Evolutionary conservation across 30 jellyfish, hydroid and myxozoan species (phyloP).

Genomic region (Turritopsis rubra): DNA sequence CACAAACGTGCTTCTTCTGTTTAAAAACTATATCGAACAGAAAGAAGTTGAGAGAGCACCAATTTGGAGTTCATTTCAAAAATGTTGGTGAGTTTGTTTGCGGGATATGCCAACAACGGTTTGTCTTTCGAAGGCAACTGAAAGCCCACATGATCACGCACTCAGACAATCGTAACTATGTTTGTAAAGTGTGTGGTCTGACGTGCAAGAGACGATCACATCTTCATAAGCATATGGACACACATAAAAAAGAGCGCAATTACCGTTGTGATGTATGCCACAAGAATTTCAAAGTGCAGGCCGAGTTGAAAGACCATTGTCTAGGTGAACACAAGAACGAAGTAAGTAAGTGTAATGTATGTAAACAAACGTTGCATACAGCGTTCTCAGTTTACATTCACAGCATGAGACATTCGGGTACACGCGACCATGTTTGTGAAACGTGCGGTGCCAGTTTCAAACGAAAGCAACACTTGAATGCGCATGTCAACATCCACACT

Average conservation of each 20-base stretch:
- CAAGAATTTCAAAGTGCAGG: conserved; percentile 35
- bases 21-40: conserved; percentile 19
- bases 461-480: conserved; percentile 28
- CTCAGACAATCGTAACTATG: conserved; percentile 26
- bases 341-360: conserved; percentile 21
- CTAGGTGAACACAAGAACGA: conserved; percentile 23
- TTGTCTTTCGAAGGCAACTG: conserved; percentile 30
- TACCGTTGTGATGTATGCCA: conserved; percentile 42
- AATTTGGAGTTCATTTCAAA: conserved; percentile 34
- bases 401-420: conserved; percentile 42
- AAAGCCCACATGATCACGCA: conserved; percentile 32
- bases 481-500: conserved; percentile 19
- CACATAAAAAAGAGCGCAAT: conserved; percentile 26
- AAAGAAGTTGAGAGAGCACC: conserved; percentile 29
- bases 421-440: conserved; percentile 37
- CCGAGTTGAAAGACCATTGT: conserved; percentile 35
- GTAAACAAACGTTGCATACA: conserved; percentile 36
- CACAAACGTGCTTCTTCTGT: conserved; percentile 32
- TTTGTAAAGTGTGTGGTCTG: conserved; percentile 16
- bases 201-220: conserved; percentile 35
- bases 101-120: conserved; percentile 32
- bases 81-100: conserved; percentile 37
- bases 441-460: conserved; percentile 32
- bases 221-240: conserved; percentile 30
- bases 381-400: conserved; percentile 38